Evolutionary conservation across 1,140 invertebrate species (phyloP).

Genomic region (Dendrolimus punctatus): DNA sequence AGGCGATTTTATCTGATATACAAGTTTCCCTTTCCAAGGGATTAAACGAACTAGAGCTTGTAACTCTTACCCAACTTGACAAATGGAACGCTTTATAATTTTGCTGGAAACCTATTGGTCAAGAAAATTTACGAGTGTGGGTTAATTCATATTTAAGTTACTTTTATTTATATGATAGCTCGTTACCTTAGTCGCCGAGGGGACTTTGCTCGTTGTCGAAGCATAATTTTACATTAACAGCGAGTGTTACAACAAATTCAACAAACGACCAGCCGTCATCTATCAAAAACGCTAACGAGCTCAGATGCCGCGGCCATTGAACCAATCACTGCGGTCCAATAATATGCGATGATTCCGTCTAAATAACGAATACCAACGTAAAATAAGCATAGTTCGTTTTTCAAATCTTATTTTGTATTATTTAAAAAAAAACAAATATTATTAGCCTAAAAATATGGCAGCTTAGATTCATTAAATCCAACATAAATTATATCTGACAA

Average conservation of each 20-base stretch:
- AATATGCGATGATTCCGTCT: conserved; percentile 53
- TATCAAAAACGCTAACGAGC: conserved; percentile 71
- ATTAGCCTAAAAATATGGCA: too few species aligned
- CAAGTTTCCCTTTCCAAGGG: too few species aligned
- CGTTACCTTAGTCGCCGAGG: conserved; percentile 65
- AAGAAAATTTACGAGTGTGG: conserved; percentile 14
- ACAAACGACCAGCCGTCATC: conserved; percentile 64
- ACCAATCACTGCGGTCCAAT: conserved; percentile 47
- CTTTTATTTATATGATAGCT: conserved; percentile 64
- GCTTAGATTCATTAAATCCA: too few species aligned
- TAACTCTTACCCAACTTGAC: neutral
- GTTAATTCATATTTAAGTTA: conserved; percentile 28
- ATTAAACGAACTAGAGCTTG: neutral
- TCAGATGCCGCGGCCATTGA: conserved; percentile 57
- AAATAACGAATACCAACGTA: conserved; percentile 46
- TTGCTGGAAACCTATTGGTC: conserved; percentile 9
- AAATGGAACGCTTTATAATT: too few species aligned
- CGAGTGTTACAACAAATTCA: conserved; percentile 62
- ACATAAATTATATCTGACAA: too few species aligned
- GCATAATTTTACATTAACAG: conserved; percentile 57
- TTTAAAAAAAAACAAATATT: too few species aligned
- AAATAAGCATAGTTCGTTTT: conserved; percentile 26
- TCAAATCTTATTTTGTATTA: too few species aligned
- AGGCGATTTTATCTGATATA: too few species aligned
- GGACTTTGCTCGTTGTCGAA: conserved; percentile 58